These are phyloP conservation scores for Rattus norvegicus DNA, from an alignment of 2,113 vertebrate genomes.

Conservation along the genomic window DNA sequence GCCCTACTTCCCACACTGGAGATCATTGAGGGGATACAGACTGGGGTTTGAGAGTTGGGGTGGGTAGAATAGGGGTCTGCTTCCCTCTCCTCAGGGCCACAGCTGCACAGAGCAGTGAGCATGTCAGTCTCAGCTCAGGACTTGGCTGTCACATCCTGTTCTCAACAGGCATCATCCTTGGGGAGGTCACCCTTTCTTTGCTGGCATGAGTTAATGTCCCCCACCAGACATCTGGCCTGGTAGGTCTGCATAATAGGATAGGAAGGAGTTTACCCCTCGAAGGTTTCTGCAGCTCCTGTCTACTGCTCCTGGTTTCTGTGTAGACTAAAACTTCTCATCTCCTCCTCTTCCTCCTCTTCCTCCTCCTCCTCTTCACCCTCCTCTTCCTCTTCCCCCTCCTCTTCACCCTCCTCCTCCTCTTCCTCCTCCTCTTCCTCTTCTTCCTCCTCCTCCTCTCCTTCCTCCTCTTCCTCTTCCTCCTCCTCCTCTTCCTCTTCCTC, in stretches of 20 bases:
- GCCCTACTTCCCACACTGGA: not conserved
- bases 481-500: too few species aligned
- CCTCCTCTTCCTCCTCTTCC: not conserved
- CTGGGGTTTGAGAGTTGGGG: too few species aligned
- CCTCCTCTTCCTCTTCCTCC: too few species aligned
- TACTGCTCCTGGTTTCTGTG: not conserved
- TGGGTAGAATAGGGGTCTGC: not conserved
- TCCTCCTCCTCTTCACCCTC: not conserved
- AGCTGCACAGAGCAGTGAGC: not conserved
- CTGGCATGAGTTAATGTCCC: not conserved
- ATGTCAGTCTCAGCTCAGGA: not conserved
- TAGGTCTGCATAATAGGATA: rapidly evolving
- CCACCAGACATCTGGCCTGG: rapidly evolving
- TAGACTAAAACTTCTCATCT: not conserved
- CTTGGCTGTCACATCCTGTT: not conserved
- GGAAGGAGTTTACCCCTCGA: not conserved
- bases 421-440: too few species aligned
- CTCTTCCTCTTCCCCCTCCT: not conserved
- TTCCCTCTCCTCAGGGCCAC: not conserved
- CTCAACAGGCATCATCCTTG: not conserved
- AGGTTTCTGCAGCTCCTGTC: not conserved
- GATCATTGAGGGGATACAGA: not conserved
- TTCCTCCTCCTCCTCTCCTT: too few species aligned
- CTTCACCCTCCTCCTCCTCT: too few species aligned
- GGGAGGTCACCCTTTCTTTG: not conserved